A percentile compares a stretch with the other conserved stretches of the same genome.
phyloP scores from a whole-genome alignment of 2,113 vertebrate genomes.

The Calidris pugnax region DNA sequence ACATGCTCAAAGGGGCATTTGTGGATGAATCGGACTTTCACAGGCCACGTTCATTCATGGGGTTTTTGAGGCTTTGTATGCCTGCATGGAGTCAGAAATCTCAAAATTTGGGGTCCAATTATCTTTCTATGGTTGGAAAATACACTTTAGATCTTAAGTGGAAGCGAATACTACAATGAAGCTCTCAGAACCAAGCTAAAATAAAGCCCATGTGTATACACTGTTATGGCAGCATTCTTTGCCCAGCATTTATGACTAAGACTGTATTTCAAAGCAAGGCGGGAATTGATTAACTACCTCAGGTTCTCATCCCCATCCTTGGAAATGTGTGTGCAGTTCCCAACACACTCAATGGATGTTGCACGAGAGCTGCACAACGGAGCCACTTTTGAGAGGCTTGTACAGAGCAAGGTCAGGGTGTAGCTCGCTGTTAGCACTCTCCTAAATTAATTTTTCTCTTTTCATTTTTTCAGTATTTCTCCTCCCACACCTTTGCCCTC shows the following conservation, averaged over 20 bases:
- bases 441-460: background rate
- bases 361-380: accelerated
- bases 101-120: background rate
- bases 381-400: background rate
- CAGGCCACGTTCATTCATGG: background rate
- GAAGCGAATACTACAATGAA: background rate
- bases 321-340: background rate
- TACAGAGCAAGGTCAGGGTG: background rate
- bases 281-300: background rate
- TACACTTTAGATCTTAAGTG: background rate
- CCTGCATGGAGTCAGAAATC: background rate
- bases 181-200: background rate
- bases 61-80: background rate
- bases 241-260: background rate
- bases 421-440: background rate
- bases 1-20: background rate
- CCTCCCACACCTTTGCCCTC: background rate
- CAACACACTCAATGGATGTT: accelerated
- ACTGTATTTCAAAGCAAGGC: background rate
- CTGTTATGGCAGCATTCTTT: background rate
- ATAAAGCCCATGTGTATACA: background rate
- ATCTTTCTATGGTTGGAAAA: background rate
- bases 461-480: background rate
- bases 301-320: background rate
- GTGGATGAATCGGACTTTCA: background rate